Conservation (phyloP, 2,888 invertebrate species). For the Scaptomyza flava region DNA sequence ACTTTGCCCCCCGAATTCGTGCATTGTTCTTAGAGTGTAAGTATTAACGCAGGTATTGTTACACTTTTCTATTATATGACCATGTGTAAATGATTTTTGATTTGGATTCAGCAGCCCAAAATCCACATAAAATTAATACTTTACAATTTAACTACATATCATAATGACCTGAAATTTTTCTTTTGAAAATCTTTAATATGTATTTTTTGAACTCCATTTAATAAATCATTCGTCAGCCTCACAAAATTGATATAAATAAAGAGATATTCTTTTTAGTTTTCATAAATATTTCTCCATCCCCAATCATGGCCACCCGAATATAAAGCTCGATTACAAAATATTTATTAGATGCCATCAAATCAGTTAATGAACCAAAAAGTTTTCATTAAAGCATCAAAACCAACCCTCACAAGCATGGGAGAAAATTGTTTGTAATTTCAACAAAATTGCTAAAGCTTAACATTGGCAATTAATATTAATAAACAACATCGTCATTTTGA, state of each 20-base stretch:
- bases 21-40: slow-evolving; percentile 13
- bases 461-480: slow-evolving; percentile 74
- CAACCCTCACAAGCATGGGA: not conserved
- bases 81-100: too few species aligned
- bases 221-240: too few species aligned
- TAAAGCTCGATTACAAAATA: slow-evolving; percentile 43
- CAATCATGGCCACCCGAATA: slow-evolving; percentile 45
- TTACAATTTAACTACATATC: too few species aligned
- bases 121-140: too few species aligned
- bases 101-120: too few species aligned
- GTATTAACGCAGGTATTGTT: slow-evolving; percentile 26
- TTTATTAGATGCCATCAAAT: slow-evolving; percentile 62
- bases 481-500: slow-evolving; percentile 69
- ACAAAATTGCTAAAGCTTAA: slow-evolving; percentile 44
- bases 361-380: slow-evolving; percentile 70
- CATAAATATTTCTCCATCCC: not conserved
- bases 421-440: slow-evolving; percentile 40
- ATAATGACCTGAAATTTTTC: not conserved
- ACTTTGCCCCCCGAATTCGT: too few species aligned
- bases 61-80: too few species aligned
- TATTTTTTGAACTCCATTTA: too few species aligned
- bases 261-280: not conserved
- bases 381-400: slow-evolving; percentile 40
- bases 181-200: too few species aligned
- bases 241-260: not conserved